These are phyloP conservation scores for Diplodus puntazzo DNA, from an alignment of 2,797 vertebrate species.

Conservation along the genomic window DNA sequence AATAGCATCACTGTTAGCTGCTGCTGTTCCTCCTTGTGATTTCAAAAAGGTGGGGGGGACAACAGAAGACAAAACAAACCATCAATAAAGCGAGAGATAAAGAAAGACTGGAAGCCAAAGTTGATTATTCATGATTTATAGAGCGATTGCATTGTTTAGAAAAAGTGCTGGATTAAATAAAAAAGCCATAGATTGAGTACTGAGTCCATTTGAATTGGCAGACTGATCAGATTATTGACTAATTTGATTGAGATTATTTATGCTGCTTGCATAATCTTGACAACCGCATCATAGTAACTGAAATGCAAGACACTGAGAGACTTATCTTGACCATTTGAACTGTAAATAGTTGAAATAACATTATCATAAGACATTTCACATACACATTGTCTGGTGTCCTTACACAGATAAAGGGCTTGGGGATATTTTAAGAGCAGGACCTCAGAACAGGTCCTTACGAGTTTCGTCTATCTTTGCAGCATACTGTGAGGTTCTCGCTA, in stretches of 20 bases:
- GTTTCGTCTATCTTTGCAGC: not conserved
- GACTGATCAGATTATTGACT: conserved; percentile 41
- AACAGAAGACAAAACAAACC: conserved; percentile 41
- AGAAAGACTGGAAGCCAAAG: conserved; percentile 45
- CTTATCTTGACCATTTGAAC: not conserved
- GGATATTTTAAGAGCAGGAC: not conserved
- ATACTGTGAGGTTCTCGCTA: not conserved
- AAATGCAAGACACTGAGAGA: not conserved
- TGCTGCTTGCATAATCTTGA: conserved; percentile 43
- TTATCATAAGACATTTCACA: not conserved
- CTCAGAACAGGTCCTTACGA: not conserved
- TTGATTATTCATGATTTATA: conserved; percentile 66
- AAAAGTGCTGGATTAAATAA: conserved; percentile 53
- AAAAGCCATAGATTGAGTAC: conserved; percentile 40
- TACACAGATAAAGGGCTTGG: not conserved
- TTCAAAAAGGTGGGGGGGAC: conserved; percentile 59
- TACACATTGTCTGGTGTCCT: not conserved
- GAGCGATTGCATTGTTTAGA: conserved; percentile 34
- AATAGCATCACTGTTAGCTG: conserved; percentile 76
- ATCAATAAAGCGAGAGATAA: conserved; percentile 51
- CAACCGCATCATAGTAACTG: not conserved
- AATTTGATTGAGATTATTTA: conserved; percentile 48
- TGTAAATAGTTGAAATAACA: conserved; percentile 1
- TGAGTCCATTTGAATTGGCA: conserved; percentile 32
- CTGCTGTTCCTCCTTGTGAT: conserved; percentile 41